Conservation (phyloP, 2,113 vertebrate species). For the Melanostigma gelatinosum region DNA sequence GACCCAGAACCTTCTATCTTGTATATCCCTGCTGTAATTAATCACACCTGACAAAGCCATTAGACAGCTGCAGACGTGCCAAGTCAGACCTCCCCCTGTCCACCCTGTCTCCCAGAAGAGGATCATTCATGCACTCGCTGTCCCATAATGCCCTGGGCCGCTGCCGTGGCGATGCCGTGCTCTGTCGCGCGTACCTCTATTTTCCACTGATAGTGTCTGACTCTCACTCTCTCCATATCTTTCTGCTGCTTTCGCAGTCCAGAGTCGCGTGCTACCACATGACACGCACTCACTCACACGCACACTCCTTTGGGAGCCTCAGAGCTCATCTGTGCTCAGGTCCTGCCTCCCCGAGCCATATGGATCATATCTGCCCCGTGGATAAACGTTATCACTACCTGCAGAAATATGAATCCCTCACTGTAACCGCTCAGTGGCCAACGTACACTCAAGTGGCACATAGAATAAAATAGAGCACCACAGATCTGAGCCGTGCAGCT, state of each 20-base stretch:
- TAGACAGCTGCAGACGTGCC: conserved; percentile 10
- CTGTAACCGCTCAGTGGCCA: conserved; percentile 1
- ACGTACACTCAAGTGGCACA: neutral
- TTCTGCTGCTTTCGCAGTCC: neutral
- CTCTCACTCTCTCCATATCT: conserved; percentile 15
- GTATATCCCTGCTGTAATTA: neutral
- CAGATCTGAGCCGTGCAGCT: neutral
- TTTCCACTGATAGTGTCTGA: conserved; percentile 36
- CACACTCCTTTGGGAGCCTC: conserved; percentile 10
- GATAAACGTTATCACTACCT: conserved; percentile 40
- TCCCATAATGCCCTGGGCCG: conserved; percentile 30
- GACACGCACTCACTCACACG: neutral
- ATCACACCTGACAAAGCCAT: neutral
- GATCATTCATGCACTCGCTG: conserved; percentile 23
- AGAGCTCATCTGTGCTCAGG: conserved; percentile 21
- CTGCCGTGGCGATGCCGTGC: conserved; percentile 19
- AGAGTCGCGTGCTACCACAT: neutral
- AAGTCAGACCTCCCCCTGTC: neutral
- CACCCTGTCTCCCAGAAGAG: conserved; percentile 6
- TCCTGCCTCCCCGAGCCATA: conserved; percentile 19
- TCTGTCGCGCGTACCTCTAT: neutral
- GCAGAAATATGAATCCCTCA: conserved; percentile 3
- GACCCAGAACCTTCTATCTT: neutral
- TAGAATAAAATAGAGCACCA: neutral
- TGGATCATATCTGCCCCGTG: conserved; percentile 9